Base-by-base conservation (phyloP, 2,888 invertebrate species). In the Eumerus sabulonum region DNA sequence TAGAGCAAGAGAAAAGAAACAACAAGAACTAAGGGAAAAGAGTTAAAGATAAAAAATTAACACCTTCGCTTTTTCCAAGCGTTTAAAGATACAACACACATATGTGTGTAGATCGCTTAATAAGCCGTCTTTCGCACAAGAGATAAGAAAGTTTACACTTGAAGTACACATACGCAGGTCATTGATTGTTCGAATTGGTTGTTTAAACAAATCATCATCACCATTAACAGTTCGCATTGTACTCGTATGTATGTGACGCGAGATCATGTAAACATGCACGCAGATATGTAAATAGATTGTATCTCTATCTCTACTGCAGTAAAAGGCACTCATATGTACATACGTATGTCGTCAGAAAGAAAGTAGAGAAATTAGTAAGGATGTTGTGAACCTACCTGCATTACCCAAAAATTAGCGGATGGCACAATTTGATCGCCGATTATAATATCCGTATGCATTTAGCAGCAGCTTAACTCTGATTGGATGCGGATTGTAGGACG, bases 361-460 rank as follows among this genome's bases (percentile, higher is more conserved):
- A 27, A 27, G 27, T 27, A 4, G 27, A 27, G 27, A 27, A 27
- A 27, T 4, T 27, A 7, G 27, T n/a, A 27, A 27, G 27, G 27
- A 27, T 27, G 27, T 27, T 27, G 27, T 27, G 27, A 40, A 81
- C 76, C 86, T 84, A 89, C 89, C 89, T 89, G 89, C 89, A 89
- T 89, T 86, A 89, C 89, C 89, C 89, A 89, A 85, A 87, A 89
- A 85, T 89, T 89, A 82, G 85, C 85, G 86, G 89, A 86, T 86
- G 88, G 86, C 85, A 87, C 87, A 86, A 89, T 89, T 84, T 89
- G 89, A 86, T 89, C 89, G 84, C 89, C 88, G 84, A 88, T 87
- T 85, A 88, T 87, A 82, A 87, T 89, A 88, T 89, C 89, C 88
- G 88, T 88, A 89, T 89, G 89, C 89, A 89, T 89, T 88, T 87